A percentile compares a stretch with the other conserved stretches of the same genome.
phyloP scores from a whole-genome alignment of 2,113 vertebrate genomes.

The Nerophis ophidion region DNA sequence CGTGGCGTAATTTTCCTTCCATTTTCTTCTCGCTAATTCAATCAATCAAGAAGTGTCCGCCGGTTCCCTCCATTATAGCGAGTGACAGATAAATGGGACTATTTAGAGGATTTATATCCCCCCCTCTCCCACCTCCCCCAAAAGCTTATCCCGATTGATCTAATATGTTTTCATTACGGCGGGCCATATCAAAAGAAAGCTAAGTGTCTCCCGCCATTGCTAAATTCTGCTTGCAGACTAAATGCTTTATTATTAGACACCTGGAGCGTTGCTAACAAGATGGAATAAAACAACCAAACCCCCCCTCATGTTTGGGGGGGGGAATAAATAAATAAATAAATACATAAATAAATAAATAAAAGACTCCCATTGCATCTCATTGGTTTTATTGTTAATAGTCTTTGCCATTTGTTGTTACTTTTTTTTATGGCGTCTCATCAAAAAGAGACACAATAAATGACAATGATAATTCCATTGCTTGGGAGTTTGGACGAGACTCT shows the following conservation, averaged over 20 bases:
- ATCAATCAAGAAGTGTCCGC: slow-evolving; percentile 18
- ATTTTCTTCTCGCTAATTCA: slow-evolving; percentile 22
- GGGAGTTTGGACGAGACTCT: slow-evolving; percentile 23
- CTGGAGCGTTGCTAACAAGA: slow-evolving; percentile 48
- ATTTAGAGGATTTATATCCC: slow-evolving; percentile 55
- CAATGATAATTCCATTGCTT: slow-evolving; percentile 24
- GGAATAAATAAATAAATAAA: no score
- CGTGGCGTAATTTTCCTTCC: not conserved
- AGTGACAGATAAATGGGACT: slow-evolving; percentile 42
- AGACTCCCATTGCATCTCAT: slow-evolving; percentile 20
- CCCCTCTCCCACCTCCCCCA: no score
- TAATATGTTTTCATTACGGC: slow-evolving; percentile 43
- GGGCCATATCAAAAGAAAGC: slow-evolving; percentile 27
- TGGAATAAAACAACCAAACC: slow-evolving; percentile 27
- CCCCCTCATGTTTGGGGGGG: no score
- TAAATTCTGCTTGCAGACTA: slow-evolving; percentile 36
- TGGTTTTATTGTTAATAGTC: slow-evolving; percentile 32
- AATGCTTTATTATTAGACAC: slow-evolving; percentile 50
- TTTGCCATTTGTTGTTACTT: slow-evolving; percentile 36
- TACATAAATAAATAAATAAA: no score
- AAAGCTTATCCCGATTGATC: slow-evolving; percentile 58
- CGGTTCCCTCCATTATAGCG: slow-evolving; percentile 46
- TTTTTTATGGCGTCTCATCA: slow-evolving; percentile 22
- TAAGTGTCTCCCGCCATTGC: slow-evolving; percentile 35
- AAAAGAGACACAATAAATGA: slow-evolving; percentile 18